These are phyloP conservation scores for Wasmannia auropunctata DNA, from an alignment of 1,140 invertebrate genomes.

Conservation along the genomic window DNA sequence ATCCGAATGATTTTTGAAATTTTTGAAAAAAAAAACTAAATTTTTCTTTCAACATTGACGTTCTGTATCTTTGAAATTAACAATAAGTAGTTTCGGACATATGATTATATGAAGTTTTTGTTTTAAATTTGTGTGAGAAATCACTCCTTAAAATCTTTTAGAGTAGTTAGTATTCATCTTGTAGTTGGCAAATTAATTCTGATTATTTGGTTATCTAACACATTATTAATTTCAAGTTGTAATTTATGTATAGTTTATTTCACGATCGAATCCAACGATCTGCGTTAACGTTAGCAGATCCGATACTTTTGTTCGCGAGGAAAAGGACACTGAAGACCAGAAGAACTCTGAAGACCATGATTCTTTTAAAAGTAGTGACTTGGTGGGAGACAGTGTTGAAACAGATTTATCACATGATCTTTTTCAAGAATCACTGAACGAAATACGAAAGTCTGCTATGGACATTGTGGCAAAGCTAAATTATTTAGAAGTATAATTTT, in stretches of 20 bases:
- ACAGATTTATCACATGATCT: not conserved
- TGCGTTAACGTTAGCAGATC: constrained; percentile 2
- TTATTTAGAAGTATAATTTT: constrained; percentile 20
- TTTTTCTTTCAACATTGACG: no score
- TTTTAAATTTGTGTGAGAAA: no score
- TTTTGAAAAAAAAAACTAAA: no score
- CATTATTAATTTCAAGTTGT: not conserved
- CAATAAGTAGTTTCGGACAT: no score
- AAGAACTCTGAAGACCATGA: no score
- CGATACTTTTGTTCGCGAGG: constrained; percentile 36
- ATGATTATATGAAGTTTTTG: no score
- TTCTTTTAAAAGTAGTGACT: no score
- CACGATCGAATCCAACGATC: constrained; percentile 44
- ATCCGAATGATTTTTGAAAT: no score
- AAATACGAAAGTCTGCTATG: not conserved
- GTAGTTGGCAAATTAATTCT: not conserved
- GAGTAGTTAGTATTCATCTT: no score
- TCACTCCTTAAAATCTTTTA: no score
- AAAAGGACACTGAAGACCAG: not conserved
- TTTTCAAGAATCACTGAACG: not conserved
- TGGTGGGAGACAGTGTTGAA: no score
- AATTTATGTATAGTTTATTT: constrained; percentile 18
- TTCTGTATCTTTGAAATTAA: no score
- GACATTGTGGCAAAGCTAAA: not conserved
- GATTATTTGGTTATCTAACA: not conserved